A percentile compares a stretch with the other conserved stretches of the same genome.
phyloP scores from a whole-genome alignment of 2,888 invertebrate species.

The Podabrus alpinus region DNA sequence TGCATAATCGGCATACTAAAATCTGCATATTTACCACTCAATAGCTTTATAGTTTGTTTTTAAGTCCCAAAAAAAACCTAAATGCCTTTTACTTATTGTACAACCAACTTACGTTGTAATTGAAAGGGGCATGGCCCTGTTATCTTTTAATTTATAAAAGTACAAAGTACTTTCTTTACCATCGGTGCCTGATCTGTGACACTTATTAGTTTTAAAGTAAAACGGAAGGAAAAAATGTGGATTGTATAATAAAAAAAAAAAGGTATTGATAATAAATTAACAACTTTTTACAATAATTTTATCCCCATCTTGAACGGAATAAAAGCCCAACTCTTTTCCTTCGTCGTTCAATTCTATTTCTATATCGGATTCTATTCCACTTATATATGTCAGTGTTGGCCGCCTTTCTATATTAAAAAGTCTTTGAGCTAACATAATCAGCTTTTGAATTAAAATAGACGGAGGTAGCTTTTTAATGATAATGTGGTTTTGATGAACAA shows the following conservation, averaged over 20 bases:
- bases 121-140: no score
- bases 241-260: not conserved
- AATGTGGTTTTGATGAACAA: conserved; percentile 58
- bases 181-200: no score
- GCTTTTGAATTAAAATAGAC: conserved; percentile 80
- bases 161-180: no score
- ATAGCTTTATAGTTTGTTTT: no score
- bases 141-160: no score
- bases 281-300: conserved; percentile 62
- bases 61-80: no score
- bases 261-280: not conserved
- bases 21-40: no score
- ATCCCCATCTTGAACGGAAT: conserved; percentile 84
- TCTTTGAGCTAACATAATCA: conserved; percentile 79
- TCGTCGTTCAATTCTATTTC: conserved; percentile 80
- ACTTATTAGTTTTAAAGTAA: no score
- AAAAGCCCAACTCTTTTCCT: conserved; percentile 80
- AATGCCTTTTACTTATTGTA: no score
- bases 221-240: not conserved
- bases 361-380: conserved; percentile 64
- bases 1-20: no score
- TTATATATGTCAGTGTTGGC: conserved; percentile 59
- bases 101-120: no score
- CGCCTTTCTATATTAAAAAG: conserved; percentile 63
- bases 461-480: conserved; percentile 74